Base-by-base conservation (phyloP, 2,888 invertebrate species). In the Athalia rosae region DNA sequence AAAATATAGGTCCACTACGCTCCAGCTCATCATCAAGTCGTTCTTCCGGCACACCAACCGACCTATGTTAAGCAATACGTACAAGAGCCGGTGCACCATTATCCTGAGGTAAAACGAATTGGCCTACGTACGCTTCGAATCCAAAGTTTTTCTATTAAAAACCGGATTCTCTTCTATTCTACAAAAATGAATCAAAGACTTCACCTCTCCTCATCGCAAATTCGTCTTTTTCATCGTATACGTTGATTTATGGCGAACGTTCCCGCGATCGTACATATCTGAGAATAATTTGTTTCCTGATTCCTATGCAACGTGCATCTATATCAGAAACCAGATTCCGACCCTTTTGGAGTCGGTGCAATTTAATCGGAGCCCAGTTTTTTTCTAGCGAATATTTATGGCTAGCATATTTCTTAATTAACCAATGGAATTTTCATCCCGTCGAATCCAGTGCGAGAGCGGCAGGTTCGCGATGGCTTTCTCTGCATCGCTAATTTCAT, bases 371-470 rank as follows among this genome's bases (percentile, higher is more conserved):
- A 28, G 28, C 28, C 28, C 28, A 28, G 28, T 28, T 28, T 28
- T n/a, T 28, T 28, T 28, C 28, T 2, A 28, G 28, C 28, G 45
- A 69, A n/a, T n/a, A 71, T 56, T 58, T 8, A 53, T 11, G 53
- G 8, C 11, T 53, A 9, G 11, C 53, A 59, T 15, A 56, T 71
- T 43, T 43, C 58, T 56, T 13, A 58, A 71, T 58, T 58, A 13
- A 56, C 43, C 13, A n/a, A 28, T 15, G 50, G 28, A 41, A 67
- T 5, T 67, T 53, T 53, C 0, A 53, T 67, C 6, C 9, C n/a
- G 41, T 7, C 67, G 9, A 63, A 67, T 67, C 71, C 58, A 71
- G 58, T 58, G 28, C 28, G 58, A 71, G n/a, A 7, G 53, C 58
- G n/a, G 15, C 45, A 13, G 58, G 15, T 48, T 43, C 13, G 13